Percentiles rank a stretch among this genome's conserved stretches.
These are phyloP conservation scores for Mastacembelus armatus DNA, from an alignment of 2,797 vertebrate species.

Conservation along the genomic window DNA sequence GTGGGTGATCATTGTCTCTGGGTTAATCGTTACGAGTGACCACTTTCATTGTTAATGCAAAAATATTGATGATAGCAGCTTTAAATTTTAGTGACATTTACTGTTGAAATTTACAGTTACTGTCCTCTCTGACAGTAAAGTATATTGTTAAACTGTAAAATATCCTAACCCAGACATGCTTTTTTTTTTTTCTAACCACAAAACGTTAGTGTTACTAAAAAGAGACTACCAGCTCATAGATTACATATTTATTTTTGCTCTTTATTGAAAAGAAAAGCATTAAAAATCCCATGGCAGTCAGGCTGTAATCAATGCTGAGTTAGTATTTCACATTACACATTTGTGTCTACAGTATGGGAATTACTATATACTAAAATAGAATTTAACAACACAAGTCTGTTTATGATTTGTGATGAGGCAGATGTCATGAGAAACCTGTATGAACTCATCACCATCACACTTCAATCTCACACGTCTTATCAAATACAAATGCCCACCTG, in stretches of 20 bases:
- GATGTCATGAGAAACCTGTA: slow-evolving; percentile 33
- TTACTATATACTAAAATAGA: background rate
- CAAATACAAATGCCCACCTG: slow-evolving; percentile 39
- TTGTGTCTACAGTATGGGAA: slow-evolving; percentile 10
- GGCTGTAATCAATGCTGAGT: background rate
- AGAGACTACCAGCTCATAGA: background rate
- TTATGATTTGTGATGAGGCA: background rate
- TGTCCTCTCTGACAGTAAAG: background rate
- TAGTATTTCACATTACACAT: background rate
- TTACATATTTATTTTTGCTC: background rate
- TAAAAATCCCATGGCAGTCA: background rate
- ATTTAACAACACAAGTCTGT: background rate
- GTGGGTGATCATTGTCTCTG: background rate
- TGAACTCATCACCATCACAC: background rate
- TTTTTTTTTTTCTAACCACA: background rate
- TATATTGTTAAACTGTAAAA: background rate
- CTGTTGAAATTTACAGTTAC: background rate
- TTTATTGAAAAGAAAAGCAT: background rate
- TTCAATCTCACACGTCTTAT: slow-evolving; percentile 23
- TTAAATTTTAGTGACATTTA: background rate
- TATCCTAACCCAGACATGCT: background rate
- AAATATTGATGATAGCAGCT: background rate
- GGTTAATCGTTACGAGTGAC: background rate
- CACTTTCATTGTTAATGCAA: background rate
- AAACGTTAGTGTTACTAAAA: background rate